A percentile compares a stretch with the other conserved stretches of the same genome.
Evolutionary conservation across 2,797 vertebrate genomes (phyloP).

Genomic region (Euphonia xanthogaster): DNA sequence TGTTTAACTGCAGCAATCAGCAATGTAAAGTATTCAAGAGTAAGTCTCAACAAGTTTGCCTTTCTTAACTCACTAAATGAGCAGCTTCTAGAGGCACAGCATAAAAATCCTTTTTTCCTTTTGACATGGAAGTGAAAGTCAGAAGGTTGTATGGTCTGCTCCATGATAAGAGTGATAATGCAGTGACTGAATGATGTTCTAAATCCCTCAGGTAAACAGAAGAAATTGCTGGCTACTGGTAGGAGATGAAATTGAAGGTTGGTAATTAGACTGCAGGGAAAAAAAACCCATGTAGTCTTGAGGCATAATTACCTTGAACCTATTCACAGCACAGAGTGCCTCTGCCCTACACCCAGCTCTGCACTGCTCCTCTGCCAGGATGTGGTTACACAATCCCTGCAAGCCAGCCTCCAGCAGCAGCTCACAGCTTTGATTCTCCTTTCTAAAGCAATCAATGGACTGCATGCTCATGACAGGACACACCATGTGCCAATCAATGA

Average conservation of each 20-base stretch:
- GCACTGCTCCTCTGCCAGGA: not conserved
- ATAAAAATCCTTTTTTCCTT: not conserved
- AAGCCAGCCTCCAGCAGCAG: not conserved
- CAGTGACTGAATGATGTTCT: not conserved
- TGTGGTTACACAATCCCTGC: not conserved
- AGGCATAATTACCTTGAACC: not conserved
- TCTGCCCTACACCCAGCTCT: not conserved
- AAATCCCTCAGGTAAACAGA: not conserved
- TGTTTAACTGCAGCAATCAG: not conserved
- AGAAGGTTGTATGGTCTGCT: not conserved
- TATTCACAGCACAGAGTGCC: not conserved
- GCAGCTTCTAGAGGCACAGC: not conserved
- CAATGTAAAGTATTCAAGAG: constrained; percentile 59
- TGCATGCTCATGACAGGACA: not conserved
- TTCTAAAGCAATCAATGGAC: not conserved
- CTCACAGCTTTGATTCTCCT: not conserved
- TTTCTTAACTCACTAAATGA: not conserved
- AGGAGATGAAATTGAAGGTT: not conserved
- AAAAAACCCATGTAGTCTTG: not conserved
- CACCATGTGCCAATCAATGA: not conserved
- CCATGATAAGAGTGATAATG: not conserved
- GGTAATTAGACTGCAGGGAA: not conserved
- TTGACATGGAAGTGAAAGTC: not conserved
- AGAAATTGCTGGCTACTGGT: not conserved
- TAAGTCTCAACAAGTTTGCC: constrained; percentile 60